Evolutionary conservation across 2,113 vertebrate species (phyloP), one percentile per base, ranked within the genome.

Genomic region (Artemisiospiza belli): DNA sequence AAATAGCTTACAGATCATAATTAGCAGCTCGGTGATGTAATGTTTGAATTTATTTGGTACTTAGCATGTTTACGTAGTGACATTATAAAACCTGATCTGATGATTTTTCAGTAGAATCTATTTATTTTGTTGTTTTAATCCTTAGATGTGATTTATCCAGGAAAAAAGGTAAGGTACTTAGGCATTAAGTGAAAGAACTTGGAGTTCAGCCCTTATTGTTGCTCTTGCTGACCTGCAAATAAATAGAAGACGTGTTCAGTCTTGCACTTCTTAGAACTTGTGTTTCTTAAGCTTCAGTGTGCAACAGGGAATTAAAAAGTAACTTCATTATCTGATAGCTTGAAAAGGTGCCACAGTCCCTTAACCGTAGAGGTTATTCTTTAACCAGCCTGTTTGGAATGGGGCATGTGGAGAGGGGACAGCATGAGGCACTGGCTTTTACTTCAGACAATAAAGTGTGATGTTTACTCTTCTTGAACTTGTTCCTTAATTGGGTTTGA

Each of bases 281-380:
- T 4, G 12, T 70, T 87, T 89, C 87, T 91, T 55, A 83, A 79
- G 31, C 44, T 69, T 84, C 35, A 58, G 46, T 55, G 22, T 58
- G 39, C 58, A 83, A 58, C 16, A 30, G 84, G 47, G 90, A 83
- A 91, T 95, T 91, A 94, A 94, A 80, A 37, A 83, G 63, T 88
- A 95, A 90, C 91, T 92, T 85, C 6, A 41, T 80, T 88, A 83
- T 88, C 43, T 86, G 64, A 41, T 83, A 35, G 19, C 44, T 90
- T 74, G 72, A 80, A 85, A 91, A 77, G 0, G 1, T 87, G 64
- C 67, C 47, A 66, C 5, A 27, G 21, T 82, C 55, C 12, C 2
- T 33, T 80, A 83, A 93, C 61, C 7, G 55, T 51, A 74, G 22
- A 62, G n/a, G 75, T 91, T 95, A 83, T 57, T 91, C 43, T 94